A percentile compares a stretch with the other conserved stretches of the same genome.
These are phyloP conservation scores for Tenthredo distinguenda DNA, from an alignment of 2,888 invertebrate species.

Conservation along the genomic window DNA sequence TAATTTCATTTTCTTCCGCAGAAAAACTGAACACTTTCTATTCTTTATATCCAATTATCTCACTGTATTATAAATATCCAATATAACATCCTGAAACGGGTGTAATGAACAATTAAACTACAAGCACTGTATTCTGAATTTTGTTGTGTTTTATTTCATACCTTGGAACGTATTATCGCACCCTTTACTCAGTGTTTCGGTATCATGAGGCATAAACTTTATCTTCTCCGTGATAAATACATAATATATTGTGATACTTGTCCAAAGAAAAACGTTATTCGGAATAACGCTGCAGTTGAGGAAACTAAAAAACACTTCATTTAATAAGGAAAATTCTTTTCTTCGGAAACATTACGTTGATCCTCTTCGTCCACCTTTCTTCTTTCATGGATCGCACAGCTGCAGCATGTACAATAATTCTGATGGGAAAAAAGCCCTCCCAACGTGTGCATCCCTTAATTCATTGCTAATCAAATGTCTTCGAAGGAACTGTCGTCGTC, in stretches of 20 bases:
- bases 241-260: not conserved
- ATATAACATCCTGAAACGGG: not conserved
- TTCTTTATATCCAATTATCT: not conserved
- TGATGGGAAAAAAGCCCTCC: not conserved
- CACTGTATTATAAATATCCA: not conserved
- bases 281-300: not conserved
- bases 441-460: not conserved
- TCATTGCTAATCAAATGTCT: slow-evolving; percentile 51
- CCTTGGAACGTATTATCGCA: not conserved
- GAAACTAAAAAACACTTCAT: not conserved
- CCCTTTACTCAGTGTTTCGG: not conserved
- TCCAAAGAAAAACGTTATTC: not conserved
- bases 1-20: not conserved
- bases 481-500: slow-evolving; percentile 52
- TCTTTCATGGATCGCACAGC: no score
- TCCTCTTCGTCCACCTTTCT: no score
- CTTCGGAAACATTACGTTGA: not conserved
- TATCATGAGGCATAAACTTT: not conserved
- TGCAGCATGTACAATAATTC: not conserved
- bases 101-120: not conserved
- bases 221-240: not conserved
- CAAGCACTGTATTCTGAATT: not conserved
- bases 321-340: not conserved
- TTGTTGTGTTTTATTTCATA: not conserved
- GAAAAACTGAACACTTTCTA: not conserved